Evolutionary conservation across 2,113 vertebrate species (phyloP).

Genomic region (Phaethornis superciliosus): DNA sequence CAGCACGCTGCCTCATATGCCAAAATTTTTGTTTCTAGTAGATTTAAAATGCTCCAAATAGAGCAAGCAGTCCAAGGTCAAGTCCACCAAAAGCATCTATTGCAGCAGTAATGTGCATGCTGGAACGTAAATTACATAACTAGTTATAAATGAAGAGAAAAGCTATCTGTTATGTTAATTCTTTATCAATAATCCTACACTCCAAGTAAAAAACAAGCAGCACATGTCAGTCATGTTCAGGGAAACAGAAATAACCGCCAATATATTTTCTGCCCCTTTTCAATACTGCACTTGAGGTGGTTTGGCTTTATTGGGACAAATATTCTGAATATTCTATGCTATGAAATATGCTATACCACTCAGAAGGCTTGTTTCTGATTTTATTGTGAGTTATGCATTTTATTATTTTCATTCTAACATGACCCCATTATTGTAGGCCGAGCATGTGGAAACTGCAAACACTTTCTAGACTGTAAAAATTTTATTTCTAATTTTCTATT

Average conservation of each 20-base stretch:
- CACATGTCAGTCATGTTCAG: background rate
- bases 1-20: background rate
- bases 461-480: background rate
- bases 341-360: background rate
- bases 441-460: background rate
- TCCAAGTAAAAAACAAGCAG: background rate
- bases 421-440: constrained; percentile 3
- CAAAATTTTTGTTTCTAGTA: background rate
- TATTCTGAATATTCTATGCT: background rate
- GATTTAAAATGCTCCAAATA: background rate
- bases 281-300: background rate
- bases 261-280: background rate
- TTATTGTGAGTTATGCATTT: background rate
- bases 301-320: background rate
- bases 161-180: background rate
- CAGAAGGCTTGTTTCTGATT: background rate
- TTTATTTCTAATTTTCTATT: constrained; percentile 3
- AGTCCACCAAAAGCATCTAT: background rate
- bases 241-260: background rate
- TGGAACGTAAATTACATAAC: background rate
- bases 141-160: background rate
- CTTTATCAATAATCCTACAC: background rate
- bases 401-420: constrained; percentile 19
- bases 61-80: background rate
- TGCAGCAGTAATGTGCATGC: background rate